Base-by-base conservation (phyloP, 1,140 invertebrate species). In the Caenorhabditis tropicalis region DNA sequence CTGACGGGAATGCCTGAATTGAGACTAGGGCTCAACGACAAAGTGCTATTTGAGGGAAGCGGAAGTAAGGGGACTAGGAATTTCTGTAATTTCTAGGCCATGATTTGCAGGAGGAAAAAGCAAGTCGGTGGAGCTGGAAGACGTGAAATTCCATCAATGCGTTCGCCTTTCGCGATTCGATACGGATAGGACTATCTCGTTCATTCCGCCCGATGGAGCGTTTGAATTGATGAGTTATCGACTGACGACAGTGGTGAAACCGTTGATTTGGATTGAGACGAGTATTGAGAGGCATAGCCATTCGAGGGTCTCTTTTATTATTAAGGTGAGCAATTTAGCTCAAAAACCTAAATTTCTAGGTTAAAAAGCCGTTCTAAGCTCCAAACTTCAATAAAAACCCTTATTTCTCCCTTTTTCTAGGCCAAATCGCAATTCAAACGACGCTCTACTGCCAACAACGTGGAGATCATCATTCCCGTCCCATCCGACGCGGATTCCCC, bases 381-480 rank as follows among this genome's bases (percentile, higher is more conserved):
- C n/a, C n/a, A n/a, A n/a, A n/a, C n/a, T n/a, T n/a, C n/a, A n/a
- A n/a, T n/a, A 43, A 43, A 43, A 43, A 43, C 12, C 39, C 39
- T 43, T 92, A 92, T 87, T 92, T 92, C 84, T 92, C 91, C 86
- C 58, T 3, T 1, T 86, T 93, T 86, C 60, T 29, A 93, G 93
- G 98, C 98, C 0, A 98, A 98, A 92, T 98, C 96, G 74, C 98
- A 99, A 92, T 99, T 99, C 91, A 99, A 99, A 92, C 93, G 97
- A 33, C 93, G 98, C 49, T 99, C 97, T 0, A 99, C 98, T 6
- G 93, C 93, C 3, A 93, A 93, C 87, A 93, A 93, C 89, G 92
- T 93, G 16, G 93, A 93, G 89, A 92, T 93, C 84, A 89, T 93
- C 70, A 92, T 93, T 88, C 93, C 93, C 49, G 93, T 93, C 9